Conservation (phyloP, 2,888 invertebrate species). For the Aspidapion aeneum region DNA sequence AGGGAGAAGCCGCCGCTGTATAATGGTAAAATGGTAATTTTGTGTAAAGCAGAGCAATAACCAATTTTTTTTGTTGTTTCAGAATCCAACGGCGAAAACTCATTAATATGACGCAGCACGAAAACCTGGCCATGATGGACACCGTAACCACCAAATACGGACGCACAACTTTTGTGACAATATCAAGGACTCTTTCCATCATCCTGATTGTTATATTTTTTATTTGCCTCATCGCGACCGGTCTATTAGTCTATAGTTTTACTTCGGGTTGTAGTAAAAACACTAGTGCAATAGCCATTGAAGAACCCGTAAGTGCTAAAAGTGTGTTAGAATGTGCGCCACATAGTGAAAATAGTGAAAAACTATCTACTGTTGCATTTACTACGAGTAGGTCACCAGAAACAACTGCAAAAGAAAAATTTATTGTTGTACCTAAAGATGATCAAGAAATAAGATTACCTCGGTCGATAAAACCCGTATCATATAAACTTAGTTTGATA, state of each 20-base stretch:
- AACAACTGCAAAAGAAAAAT: neutral
- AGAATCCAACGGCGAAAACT: neutral
- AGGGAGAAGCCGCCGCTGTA: no score
- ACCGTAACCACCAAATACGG: constrained; percentile 57
- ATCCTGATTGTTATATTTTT: constrained; percentile 62
- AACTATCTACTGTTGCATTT: neutral
- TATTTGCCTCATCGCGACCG: constrained; percentile 64
- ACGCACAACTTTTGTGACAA: constrained; percentile 58
- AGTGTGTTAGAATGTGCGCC: neutral
- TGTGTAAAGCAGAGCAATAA: no score
- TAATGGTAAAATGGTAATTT: no score
- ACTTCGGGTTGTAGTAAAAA: constrained; percentile 47
- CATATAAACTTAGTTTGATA: constrained; percentile 65
- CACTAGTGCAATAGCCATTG: neutral
- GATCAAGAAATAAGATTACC: constrained; percentile 64
- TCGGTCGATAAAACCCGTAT: constrained; percentile 61
- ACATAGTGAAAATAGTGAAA: constrained; percentile 50
- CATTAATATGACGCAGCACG: constrained; percentile 33
- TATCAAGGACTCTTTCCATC: constrained; percentile 62
- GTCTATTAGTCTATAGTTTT: constrained; percentile 73
- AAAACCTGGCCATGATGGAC: constrained; percentile 37
- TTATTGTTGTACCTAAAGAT: constrained; percentile 22
- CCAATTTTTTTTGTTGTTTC: no score
- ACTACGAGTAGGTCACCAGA: constrained; percentile 3
- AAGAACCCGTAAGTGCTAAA: constrained; percentile 1